Percentiles rank a stretch among this genome's conserved stretches.
These are phyloP conservation scores for Brevimyrus niger DNA, from an alignment of 2,113 vertebrate species.

Conservation along the genomic window DNA sequence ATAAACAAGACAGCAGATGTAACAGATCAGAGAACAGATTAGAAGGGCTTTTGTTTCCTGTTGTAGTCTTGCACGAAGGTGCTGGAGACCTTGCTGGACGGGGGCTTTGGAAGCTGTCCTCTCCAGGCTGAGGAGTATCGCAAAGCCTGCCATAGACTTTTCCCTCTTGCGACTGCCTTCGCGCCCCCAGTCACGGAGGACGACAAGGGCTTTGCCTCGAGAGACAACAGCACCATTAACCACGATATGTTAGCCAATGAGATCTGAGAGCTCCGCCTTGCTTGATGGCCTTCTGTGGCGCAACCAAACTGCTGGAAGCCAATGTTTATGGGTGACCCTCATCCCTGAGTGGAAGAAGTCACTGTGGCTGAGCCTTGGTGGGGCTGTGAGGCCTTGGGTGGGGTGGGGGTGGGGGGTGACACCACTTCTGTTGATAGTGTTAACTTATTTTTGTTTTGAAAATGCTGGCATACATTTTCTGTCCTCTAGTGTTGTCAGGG, in stretches of 20 bases:
- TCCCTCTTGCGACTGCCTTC: conserved; percentile 92
- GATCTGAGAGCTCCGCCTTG: conserved; percentile 61
- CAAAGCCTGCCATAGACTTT: conserved; percentile 87
- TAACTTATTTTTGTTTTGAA: conserved; percentile 17
- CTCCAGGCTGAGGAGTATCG: conserved; percentile 79
- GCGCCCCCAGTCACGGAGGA: conserved; percentile 92
- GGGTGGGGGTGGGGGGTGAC: background rate
- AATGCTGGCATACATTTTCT: conserved; percentile 21
- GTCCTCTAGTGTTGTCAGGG: background rate
- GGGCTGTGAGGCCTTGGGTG: background rate
- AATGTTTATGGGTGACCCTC: background rate
- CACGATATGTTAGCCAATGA: conserved; percentile 89
- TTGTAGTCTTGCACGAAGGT: conserved; percentile 70
- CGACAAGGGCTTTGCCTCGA: conserved; percentile 57
- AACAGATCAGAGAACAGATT: background rate
- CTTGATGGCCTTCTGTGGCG: background rate
- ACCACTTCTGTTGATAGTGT: background rate
- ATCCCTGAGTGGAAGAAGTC: background rate
- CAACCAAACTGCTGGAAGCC: background rate
- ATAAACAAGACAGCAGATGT: background rate
- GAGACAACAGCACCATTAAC: conserved; percentile 77
- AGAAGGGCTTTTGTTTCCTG: conserved; percentile 22
- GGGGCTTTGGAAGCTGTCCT: conserved; percentile 79
- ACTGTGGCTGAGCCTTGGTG: background rate
- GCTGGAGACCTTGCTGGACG: conserved; percentile 80